Evolutionary conservation across 2,113 vertebrate genomes (phyloP).

Genomic region (Narcine bancroftii): DNA sequence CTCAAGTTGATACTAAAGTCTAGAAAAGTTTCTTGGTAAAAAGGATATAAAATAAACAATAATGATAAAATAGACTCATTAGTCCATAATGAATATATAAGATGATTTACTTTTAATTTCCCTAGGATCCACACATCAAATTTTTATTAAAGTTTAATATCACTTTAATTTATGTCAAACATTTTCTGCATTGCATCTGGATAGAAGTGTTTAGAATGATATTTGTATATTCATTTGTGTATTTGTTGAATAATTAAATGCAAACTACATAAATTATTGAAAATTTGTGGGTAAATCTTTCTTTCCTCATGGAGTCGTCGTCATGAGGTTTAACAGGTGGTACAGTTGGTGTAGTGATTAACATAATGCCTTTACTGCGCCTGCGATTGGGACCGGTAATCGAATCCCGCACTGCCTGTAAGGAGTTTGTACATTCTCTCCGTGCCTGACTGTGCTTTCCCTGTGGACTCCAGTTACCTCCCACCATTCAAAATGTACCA

Average conservation of each 20-base stretch:
- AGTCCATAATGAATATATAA: neutral
- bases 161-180: neutral
- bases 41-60: neutral
- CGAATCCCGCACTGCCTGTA: too few relatives aligned
- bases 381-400: too few relatives aligned
- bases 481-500: too few relatives aligned
- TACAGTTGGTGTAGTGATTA: too few relatives aligned
- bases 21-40: neutral
- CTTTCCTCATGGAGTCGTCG: neutral
- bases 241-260: neutral
- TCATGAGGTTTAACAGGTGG: too few relatives aligned
- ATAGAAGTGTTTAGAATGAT: neutral
- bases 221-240: neutral
- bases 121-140: neutral
- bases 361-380: too few relatives aligned
- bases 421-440: too few relatives aligned
- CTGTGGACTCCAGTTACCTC: too few relatives aligned
- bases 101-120: neutral
- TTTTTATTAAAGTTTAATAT: neutral
- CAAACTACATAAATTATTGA: neutral
- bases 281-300: neutral
- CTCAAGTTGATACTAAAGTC: neutral
- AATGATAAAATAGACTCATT: neutral
- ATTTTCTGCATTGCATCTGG: neutral
- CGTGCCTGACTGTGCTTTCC: too few relatives aligned